A percentile compares a stretch with the other conserved stretches of the same genome.
Evolutionary conservation across 2,113 vertebrate genomes (phyloP).

Genomic region (Hemibagrus wyckioides): DNA sequence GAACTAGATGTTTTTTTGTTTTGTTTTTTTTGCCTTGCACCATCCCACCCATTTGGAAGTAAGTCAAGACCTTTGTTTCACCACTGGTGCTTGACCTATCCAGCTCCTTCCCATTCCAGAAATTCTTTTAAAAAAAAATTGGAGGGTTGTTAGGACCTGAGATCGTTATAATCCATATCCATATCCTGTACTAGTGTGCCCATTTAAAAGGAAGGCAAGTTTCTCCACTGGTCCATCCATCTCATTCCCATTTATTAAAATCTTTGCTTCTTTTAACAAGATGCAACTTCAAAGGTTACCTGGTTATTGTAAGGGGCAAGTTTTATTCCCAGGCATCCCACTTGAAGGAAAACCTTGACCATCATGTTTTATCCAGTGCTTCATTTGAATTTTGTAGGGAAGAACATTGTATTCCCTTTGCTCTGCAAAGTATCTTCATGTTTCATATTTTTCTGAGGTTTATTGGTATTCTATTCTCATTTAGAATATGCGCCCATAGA

Average conservation of each 20-base stretch:
- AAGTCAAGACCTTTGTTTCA: neutral
- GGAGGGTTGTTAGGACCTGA: neutral
- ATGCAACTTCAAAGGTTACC: neutral
- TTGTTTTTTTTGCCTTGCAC: neutral
- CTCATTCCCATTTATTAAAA: neutral
- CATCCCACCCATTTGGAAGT: neutral
- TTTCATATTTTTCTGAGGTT: neutral
- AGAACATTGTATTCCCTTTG: neutral
- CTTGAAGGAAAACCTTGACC: neutral
- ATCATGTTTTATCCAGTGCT: neutral
- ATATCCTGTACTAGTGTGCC: neutral
- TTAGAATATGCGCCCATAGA: neutral
- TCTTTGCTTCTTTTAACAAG: neutral
- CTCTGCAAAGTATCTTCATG: neutral
- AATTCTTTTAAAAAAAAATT: neutral
- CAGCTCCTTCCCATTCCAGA: neutral
- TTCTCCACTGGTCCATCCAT: neutral
- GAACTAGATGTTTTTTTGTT: neutral
- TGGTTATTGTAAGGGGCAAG: neutral
- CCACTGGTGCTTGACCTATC: neutral
- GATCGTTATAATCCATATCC: neutral
- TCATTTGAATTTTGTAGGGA: neutral
- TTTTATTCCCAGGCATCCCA: neutral
- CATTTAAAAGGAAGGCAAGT: neutral
- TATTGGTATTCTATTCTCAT: neutral